phyloP scores from a whole-genome alignment of 2,113 vertebrate genomes.

The Coptodon bakossiorum region DNA sequence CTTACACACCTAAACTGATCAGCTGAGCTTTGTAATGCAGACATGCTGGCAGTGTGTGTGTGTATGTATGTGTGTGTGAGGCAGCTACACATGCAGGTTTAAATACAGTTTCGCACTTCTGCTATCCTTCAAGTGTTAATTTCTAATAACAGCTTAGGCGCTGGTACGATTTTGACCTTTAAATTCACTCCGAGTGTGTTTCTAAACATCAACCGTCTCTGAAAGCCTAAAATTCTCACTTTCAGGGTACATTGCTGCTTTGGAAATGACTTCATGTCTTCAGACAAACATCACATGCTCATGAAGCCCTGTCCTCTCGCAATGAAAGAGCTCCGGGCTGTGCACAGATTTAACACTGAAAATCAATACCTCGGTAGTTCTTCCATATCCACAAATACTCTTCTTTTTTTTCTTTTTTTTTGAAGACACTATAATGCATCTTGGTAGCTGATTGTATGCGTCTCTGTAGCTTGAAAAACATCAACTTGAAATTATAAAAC shows the following conservation, averaged over 20 bases:
- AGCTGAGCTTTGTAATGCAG: constrained; percentile 26
- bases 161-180: background rate
- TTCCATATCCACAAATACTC: constrained; percentile 23
- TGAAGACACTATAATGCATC: background rate
- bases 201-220: background rate
- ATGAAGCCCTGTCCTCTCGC: background rate
- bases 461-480: background rate
- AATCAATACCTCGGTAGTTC: background rate
- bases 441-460: background rate
- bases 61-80: constrained; percentile 25
- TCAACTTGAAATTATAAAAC: constrained; percentile 1
- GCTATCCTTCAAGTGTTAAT: background rate
- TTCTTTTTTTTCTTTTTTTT: background rate
- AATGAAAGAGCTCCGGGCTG: constrained; percentile 12
- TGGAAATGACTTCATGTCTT: background rate
- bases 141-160: background rate
- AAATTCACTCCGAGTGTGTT: background rate
- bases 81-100: constrained; percentile 60
- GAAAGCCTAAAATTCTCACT: background rate
- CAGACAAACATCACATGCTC: constrained; percentile 49
- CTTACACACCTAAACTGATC: constrained; percentile 39
- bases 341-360: constrained; percentile 34
- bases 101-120: constrained; percentile 36
- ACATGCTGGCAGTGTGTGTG: constrained; percentile 49
- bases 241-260: constrained; percentile 8